Evolutionary conservation across 2,797 vertebrate species (phyloP).

Genomic region (Carapus acus): DNA sequence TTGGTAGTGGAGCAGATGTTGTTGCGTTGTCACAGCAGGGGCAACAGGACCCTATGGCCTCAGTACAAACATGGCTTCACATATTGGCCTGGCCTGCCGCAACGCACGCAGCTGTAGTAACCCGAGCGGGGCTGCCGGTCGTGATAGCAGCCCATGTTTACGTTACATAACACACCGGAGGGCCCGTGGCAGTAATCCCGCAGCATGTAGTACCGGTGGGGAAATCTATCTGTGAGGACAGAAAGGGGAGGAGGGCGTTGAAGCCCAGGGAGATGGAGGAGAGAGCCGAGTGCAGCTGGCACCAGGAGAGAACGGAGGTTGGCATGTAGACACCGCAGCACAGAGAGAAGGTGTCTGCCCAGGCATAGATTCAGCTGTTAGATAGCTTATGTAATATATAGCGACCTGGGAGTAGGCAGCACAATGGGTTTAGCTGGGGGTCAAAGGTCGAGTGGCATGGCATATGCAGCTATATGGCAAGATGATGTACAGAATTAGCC

Average conservation of each 20-base stretch:
- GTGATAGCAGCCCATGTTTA: constrained; percentile 76
- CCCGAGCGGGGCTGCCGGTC: constrained; percentile 51
- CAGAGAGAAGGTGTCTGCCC: constrained; percentile 40
- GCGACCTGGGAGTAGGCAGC: constrained; percentile 26
- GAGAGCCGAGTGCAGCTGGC: constrained; percentile 39
- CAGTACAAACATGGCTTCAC: constrained; percentile 43
- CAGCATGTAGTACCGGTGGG: constrained; percentile 49
- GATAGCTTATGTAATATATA: constrained; percentile 1
- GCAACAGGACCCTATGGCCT: constrained; percentile 27
- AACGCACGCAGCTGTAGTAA: constrained; percentile 53
- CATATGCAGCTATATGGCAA: not conserved
- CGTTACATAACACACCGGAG: constrained; percentile 65
- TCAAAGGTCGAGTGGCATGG: constrained; percentile 1
- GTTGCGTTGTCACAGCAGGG: constrained; percentile 68
- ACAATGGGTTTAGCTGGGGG: constrained; percentile 17
- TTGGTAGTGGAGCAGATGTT: constrained; percentile 12
- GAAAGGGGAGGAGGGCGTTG: constrained; percentile 60
- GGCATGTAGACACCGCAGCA: constrained; percentile 36
- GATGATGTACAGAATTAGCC: not conserved
- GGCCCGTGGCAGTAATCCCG: constrained; percentile 48
- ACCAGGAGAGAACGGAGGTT: constrained; percentile 43
- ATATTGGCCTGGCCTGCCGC: constrained; percentile 6
- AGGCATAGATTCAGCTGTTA: constrained; percentile 49
- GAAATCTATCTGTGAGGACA: constrained; percentile 55
- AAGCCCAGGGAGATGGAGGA: constrained; percentile 40